These are phyloP conservation scores for Microtus oregoni DNA, from an alignment of 2,113 vertebrate genomes.

Conservation along the genomic window DNA sequence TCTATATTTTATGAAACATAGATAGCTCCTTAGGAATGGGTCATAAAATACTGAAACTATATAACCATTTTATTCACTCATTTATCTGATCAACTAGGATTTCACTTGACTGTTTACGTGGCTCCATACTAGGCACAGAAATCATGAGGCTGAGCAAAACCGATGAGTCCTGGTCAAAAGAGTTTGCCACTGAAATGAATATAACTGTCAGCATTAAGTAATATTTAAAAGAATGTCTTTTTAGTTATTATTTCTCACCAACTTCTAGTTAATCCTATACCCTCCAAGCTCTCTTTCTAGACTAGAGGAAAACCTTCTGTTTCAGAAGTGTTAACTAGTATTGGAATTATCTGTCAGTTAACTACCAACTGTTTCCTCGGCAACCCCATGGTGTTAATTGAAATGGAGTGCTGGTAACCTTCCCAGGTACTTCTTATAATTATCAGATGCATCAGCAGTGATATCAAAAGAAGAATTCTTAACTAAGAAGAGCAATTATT, in stretches of 20 bases:
- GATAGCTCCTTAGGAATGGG: not conserved
- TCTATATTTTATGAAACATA: not conserved
- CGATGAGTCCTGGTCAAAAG: not conserved
- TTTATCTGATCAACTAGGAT: not conserved
- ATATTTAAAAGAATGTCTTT: not conserved
- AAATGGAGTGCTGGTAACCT: constrained; percentile 22
- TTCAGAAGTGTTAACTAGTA: not conserved
- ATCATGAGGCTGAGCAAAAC: not conserved
- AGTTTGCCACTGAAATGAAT: not conserved
- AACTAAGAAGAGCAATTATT: not conserved
- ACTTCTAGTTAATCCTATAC: not conserved
- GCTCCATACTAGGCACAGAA: not conserved
- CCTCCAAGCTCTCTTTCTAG: not conserved
- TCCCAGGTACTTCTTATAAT: not conserved
- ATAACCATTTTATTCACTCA: not conserved
- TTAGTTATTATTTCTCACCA: constrained; percentile 19
- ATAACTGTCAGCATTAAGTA: not conserved
- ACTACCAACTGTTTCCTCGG: not conserved
- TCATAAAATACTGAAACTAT: not conserved
- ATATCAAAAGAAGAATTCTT: not conserved
- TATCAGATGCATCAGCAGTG: not conserved
- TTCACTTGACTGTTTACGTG: not conserved
- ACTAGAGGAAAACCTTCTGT: not conserved
- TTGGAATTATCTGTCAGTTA: not conserved
- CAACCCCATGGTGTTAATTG: not conserved